A percentile compares a stretch with the other conserved stretches of the same genome.
Evolutionary conservation across 2,113 vertebrate species (phyloP).

Genomic region (Caretta caretta): DNA sequence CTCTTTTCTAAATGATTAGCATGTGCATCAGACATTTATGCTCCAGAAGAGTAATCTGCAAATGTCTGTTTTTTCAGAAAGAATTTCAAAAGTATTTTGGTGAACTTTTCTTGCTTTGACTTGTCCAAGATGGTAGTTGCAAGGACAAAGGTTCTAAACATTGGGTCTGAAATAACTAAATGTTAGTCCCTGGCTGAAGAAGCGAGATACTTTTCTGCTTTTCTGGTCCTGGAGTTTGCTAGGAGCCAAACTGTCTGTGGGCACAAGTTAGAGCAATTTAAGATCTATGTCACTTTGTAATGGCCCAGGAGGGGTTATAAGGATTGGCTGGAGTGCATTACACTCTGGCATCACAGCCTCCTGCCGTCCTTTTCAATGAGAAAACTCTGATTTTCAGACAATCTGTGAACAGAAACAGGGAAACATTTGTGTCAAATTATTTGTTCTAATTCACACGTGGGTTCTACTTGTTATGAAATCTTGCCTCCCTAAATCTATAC

Average conservation of each 20-base stretch:
- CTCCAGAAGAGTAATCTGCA: neutral
- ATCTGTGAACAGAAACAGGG: neutral
- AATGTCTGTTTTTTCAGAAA: neutral
- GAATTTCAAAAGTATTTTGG: neutral
- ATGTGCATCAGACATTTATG: neutral
- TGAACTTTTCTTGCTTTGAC: neutral
- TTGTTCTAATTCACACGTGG: neutral
- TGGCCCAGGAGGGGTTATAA: neutral
- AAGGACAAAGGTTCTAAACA: neutral
- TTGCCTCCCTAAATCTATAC: neutral
- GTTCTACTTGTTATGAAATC: neutral
- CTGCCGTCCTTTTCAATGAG: neutral
- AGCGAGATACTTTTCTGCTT: neutral
- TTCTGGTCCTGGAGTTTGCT: neutral
- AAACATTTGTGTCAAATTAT: neutral
- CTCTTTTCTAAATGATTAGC: neutral
- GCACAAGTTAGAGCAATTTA: neutral
- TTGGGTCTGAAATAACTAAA: neutral
- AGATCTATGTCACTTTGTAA: neutral
- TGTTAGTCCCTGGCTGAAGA: neutral
- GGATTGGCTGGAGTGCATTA: neutral
- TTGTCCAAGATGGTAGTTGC: neutral
- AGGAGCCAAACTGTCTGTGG: neutral
- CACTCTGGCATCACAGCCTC: accelerated
- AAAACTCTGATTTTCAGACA: neutral